Conservation (phyloP, 2,888 invertebrate species). For the Abrostola triplasia region DNA sequence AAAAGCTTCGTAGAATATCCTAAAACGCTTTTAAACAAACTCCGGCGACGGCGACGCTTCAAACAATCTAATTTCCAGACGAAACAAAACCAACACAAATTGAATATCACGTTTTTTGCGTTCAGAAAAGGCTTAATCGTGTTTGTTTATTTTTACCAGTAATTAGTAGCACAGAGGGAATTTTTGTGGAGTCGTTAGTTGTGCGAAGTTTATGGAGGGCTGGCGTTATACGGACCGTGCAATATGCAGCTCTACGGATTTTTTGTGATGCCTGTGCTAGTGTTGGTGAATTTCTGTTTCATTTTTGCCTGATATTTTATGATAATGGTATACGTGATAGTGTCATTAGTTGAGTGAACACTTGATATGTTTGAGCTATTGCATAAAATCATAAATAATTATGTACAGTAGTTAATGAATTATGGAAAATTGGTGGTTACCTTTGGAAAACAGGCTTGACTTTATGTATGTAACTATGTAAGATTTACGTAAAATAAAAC, state of each 20-base stretch:
- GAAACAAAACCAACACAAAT: slow-evolving; percentile 55
- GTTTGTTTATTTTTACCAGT: slow-evolving; percentile 62
- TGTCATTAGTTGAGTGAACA: no score
- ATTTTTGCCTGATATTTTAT: not conserved
- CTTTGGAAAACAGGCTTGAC: no score
- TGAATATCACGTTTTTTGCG: slow-evolving; percentile 53
- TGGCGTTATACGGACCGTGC: slow-evolving; percentile 18
- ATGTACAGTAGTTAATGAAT: no score
- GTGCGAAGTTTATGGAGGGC: slow-evolving; percentile 29
- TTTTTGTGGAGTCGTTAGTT: slow-evolving; percentile 37
- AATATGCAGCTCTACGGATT: slow-evolving; percentile 22
- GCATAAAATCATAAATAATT: no score
- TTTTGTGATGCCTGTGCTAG: slow-evolving; percentile 14
- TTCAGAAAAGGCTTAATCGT: slow-evolving; percentile 48
- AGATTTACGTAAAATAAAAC: no score
- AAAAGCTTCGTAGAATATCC: not conserved
- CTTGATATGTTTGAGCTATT: no score
- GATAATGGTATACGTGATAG: not conserved
- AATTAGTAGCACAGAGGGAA: slow-evolving; percentile 57
- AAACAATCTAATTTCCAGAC: slow-evolving; percentile 57
- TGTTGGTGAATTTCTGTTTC: not conserved
- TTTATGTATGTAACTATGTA: no score
- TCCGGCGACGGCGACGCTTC: slow-evolving; percentile 40
- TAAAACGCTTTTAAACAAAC: slow-evolving; percentile 29
- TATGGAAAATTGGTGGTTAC: no score